phyloP scores from a whole-genome alignment of 2,888 invertebrate genomes.

The Amorpha juglandis region DNA sequence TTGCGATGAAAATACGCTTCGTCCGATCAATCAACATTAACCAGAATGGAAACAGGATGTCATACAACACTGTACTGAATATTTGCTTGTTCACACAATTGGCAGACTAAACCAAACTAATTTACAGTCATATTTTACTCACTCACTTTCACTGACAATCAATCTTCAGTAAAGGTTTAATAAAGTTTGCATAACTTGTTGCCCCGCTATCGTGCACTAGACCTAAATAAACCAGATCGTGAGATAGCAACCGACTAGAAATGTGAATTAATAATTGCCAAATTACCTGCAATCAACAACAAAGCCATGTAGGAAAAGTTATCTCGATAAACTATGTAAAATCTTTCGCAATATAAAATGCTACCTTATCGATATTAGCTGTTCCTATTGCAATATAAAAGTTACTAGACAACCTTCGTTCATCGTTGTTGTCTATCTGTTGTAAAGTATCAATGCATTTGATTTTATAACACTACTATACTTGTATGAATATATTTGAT shows the following conservation, averaged over 20 bases:
- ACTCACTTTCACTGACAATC: slow-evolving; percentile 22
- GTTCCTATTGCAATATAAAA: slow-evolving; percentile 18
- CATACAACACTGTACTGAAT: slow-evolving; percentile 38
- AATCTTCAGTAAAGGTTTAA: slow-evolving; percentile 10
- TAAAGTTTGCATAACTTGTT: slow-evolving; percentile 13
- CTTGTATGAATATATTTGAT: neutral
- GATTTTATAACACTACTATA: neutral
- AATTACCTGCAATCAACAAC: slow-evolving; percentile 20
- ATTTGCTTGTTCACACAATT: slow-evolving; percentile 29
- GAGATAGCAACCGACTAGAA: slow-evolving; percentile 16
- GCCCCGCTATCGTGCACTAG: slow-evolving; percentile 11
- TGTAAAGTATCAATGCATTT: neutral
- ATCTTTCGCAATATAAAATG: slow-evolving; percentile 1
- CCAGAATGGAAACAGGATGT: slow-evolving; percentile 48
- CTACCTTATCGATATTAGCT: slow-evolving; percentile 11
- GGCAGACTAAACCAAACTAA: slow-evolving; percentile 6
- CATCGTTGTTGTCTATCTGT: neutral
- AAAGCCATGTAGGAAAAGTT: slow-evolving; percentile 20
- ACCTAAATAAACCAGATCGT: slow-evolving; percentile 20
- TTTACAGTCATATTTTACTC: slow-evolving; percentile 13
- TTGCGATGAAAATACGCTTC: slow-evolving; percentile 41
- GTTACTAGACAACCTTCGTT: slow-evolving; percentile 12
- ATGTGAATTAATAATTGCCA: slow-evolving; percentile 19
- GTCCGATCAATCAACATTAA: slow-evolving; percentile 51
- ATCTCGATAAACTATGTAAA: slow-evolving; percentile 12